Evolutionary conservation across 2,797 vertebrate species (phyloP).

Genomic region (Tenualosa thibaudeaui): DNA sequence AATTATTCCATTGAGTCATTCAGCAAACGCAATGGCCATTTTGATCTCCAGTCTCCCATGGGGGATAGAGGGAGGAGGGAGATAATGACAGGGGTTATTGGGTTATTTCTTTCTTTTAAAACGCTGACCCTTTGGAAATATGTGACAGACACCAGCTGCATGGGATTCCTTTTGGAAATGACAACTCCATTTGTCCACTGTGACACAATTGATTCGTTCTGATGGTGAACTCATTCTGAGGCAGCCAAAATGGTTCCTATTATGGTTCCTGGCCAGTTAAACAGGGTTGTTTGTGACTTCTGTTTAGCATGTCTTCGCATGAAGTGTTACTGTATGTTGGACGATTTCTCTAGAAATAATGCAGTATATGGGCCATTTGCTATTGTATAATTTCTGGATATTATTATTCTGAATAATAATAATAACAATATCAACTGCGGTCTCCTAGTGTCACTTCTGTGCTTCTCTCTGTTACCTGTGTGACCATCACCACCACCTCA

Average conservation of each 20-base stretch:
- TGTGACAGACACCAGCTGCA: background rate
- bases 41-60: background rate
- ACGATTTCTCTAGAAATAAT: background rate
- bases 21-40: background rate
- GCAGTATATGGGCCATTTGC: background rate
- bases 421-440: too few species aligned
- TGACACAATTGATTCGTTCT: background rate
- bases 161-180: background rate
- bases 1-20: constrained; percentile 20
- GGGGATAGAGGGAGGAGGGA: background rate
- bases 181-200: background rate
- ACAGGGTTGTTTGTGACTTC: background rate
- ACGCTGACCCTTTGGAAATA: background rate
- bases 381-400: too few species aligned
- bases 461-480: background rate
- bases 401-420: too few species aligned
- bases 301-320: too few species aligned
- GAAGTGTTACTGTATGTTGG: too few species aligned
- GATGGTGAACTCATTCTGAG: background rate
- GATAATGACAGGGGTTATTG: constrained; percentile 12
- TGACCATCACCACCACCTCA: background rate
- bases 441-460: background rate
- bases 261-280: background rate
- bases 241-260: background rate
- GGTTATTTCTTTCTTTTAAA: constrained; percentile 15